Evolutionary conservation across 2,113 vertebrate genomes (phyloP), one percentile per base, ranked within the genome.

Genomic region (Addax nasomaculatus): DNA sequence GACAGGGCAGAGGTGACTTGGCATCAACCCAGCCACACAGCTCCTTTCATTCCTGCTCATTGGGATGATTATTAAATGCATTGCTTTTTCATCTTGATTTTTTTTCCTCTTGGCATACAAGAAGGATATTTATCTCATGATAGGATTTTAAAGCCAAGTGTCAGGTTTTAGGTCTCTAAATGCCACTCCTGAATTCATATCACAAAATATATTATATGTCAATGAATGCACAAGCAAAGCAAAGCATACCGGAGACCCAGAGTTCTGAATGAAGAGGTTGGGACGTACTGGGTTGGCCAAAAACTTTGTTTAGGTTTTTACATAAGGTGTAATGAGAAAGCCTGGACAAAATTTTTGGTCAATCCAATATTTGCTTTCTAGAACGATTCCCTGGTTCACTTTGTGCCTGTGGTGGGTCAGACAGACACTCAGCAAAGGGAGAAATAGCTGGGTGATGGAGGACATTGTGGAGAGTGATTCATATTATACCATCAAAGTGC

Each of bases 81-180:
- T 90, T 93, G 76, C 45, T 36, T 91, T 97, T 97, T 92, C 93
- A 93, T 93, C 98, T 95, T 94, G 90, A 81, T 80, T 84, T 90
- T 73, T 94, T 79, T 62, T 47, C 85, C 79, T 85, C 78, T 97
- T 96, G 93, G 55, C 67, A 91, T 33, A 88, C 76, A n/a, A 89
- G 64, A 89, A 76, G 79, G n/a, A 94, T 94, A 92, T 97, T 97
- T 92, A 97, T 97, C 29, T 95, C 47, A 55, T 86, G 85, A 92
- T 97, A 93, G 91, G 96, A 94, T 97, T 95, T 94, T 92, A 87
- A 97, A 97, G 64, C 60, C 2, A 84, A 93, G 76, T 39, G 95
- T 86, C 67, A 96, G 85, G 55, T 53, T 97, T 80, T 51, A 91
- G 64, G 67, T 93, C 19, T 78, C 58, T 55, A 93, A 96, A 85